A percentile compares a stretch with the other conserved stretches of the same genome.
Evolutionary conservation across 2,113 vertebrate species (phyloP).

Genomic region (Trochalopteron elliotii): DNA sequence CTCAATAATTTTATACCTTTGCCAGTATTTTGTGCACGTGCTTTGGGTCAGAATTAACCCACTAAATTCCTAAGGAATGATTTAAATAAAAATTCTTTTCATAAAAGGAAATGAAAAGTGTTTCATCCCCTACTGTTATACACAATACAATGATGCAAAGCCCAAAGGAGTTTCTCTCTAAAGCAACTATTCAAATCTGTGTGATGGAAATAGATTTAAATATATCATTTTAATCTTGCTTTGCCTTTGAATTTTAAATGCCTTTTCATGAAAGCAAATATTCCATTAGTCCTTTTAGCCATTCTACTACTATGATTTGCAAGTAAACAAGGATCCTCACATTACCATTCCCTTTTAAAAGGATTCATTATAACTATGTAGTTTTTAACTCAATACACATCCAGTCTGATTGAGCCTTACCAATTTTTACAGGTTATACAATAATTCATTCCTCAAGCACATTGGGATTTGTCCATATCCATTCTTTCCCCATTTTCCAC

Average conservation of each 20-base stretch:
- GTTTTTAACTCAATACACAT: neutral
- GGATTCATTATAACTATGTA: neutral
- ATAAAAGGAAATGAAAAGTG: neutral
- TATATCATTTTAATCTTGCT: constrained; percentile 7
- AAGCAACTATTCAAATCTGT: constrained; percentile 20
- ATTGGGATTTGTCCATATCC: neutral
- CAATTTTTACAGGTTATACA: neutral
- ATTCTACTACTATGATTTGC: neutral
- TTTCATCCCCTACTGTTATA: neutral
- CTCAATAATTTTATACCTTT: neutral
- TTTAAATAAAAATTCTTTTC: neutral
- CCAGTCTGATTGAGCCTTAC: neutral
- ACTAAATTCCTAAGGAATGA: neutral
- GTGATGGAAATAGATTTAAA: constrained; percentile 17
- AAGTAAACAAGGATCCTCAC: neutral
- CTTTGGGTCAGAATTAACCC: neutral
- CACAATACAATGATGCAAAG: neutral
- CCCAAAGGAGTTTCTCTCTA: neutral
- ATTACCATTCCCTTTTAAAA: neutral
- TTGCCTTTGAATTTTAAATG: constrained; percentile 16
- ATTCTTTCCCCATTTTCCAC: neutral
- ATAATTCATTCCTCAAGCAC: neutral
- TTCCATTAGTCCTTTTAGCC: neutral
- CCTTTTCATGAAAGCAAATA: neutral
- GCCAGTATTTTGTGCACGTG: rapidly evolving